A percentile compares a stretch with the other conserved stretches of the same genome.
Conservation (phyloP, 1,140 invertebrate genomes). For the Dendrolimus punctatus region DNA sequence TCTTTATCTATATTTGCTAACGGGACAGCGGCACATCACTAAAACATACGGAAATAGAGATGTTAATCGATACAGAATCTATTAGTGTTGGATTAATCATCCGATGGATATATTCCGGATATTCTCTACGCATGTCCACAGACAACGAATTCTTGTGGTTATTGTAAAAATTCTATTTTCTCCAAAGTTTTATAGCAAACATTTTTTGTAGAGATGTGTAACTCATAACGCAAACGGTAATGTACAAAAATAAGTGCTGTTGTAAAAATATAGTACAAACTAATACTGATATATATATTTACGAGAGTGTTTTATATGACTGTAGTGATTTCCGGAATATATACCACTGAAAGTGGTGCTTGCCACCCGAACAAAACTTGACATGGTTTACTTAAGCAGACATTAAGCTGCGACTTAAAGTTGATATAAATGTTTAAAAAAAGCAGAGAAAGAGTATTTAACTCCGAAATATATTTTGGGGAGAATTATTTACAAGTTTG, state of each 20-base stretch:
- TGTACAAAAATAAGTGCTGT: too few relatives aligned
- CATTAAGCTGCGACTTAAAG: conserved; percentile 33
- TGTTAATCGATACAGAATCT: conserved; percentile 8
- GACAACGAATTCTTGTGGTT: conserved; percentile 4
- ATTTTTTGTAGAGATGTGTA: too few relatives aligned
- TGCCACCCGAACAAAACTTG: conserved; percentile 16
- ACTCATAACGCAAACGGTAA: too few relatives aligned
- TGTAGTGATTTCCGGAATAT: neutral
- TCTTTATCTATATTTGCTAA: too few relatives aligned
- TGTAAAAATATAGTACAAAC: too few relatives aligned
- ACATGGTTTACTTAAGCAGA: conserved; percentile 27
- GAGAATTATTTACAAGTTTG: conserved; percentile 66
- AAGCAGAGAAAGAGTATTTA: conserved; percentile 34
- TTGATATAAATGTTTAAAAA: conserved; percentile 24
- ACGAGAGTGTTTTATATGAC: too few relatives aligned
- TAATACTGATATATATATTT: too few relatives aligned
- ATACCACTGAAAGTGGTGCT: conserved; percentile 10
- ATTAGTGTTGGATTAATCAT: too few relatives aligned
- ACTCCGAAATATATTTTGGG: conserved; percentile 68
- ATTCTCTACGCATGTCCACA: too few relatives aligned
- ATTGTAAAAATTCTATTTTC: too few relatives aligned
- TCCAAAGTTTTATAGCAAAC: too few relatives aligned
- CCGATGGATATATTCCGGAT: too few relatives aligned
- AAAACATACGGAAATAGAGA: conserved; percentile 10
- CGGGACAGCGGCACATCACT: conserved; percentile 3